Evolutionary conservation across 1,140 invertebrate genomes (phyloP), one percentile per base, ranked within the genome.

Genomic region (Trissolcus basalis): DNA sequence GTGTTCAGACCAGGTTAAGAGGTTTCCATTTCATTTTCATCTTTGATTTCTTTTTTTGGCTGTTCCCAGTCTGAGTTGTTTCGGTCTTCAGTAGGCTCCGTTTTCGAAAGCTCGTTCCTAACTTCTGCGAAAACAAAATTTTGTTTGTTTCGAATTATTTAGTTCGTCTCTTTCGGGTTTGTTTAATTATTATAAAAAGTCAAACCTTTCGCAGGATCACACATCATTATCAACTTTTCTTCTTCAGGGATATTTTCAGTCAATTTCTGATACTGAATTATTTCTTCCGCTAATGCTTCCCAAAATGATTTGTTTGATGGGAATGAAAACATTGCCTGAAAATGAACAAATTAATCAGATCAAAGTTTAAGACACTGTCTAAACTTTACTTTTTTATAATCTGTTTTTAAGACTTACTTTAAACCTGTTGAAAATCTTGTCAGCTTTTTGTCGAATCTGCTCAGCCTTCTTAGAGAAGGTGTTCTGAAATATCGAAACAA

Each of bases 381-480:
- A 5, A 8, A 16, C 10, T 12, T 55, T 14, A 56, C 44, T 45
- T 45, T 19, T 15, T 39, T 49, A 16, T 2, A 54, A 19, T 53
- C 35, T 10, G 15, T 44, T 63, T 70, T 60, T 0, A 53, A n/a
- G 8, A 41, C 16, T 83, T 82, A 92, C 90, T 87, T 91, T 91
- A 76, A 93, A 91, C 58, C 90, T 91, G 59, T 90, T 90, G 71
- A 91, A 94, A 16, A 94, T 89, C 1, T 85, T 76, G 43, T 92
- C 90, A 3, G 94, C 93, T 73, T 92, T 92, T 54, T 90, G 86
- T 67, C 93, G 86, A 45, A 95, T 93, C 63, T 89, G 82, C 72
- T 91, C 87, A 3, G 93, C 93, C 77, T 93, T 92, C 71, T 90
- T 88, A 63, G 90, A 90, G 80, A 95, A 95, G 43, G 85, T 81